Evolutionary conservation across 2,797 vertebrate genomes (phyloP).

Genomic region (Mormyrus proboscirostris): DNA sequence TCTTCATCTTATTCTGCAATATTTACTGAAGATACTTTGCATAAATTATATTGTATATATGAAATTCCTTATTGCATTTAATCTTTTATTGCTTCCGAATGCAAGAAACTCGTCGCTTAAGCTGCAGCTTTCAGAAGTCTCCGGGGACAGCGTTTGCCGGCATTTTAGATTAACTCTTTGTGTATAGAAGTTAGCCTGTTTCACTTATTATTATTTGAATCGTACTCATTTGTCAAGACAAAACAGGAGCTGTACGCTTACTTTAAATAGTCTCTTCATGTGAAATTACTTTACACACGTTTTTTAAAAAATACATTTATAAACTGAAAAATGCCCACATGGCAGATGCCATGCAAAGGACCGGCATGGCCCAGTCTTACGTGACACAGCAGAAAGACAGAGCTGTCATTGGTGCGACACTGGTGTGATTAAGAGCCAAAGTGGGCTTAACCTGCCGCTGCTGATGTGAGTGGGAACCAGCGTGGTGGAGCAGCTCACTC

Average conservation of each 20-base stretch:
- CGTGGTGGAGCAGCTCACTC: neutral
- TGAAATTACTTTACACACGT: neutral
- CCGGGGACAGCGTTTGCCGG: neutral
- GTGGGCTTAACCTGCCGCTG: neutral
- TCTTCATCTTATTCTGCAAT: neutral
- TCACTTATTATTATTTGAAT: neutral
- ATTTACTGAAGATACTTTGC: neutral
- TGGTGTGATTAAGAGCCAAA: neutral
- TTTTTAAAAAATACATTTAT: neutral
- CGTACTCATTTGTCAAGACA: neutral
- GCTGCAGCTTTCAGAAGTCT: neutral
- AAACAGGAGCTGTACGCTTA: neutral
- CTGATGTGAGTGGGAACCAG: neutral
- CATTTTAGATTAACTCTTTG: slow-evolving; percentile 1
- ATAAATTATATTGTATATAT: neutral
- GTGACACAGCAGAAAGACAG: neutral
- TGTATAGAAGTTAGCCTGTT: neutral
- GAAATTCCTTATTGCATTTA: neutral
- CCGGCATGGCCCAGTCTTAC: neutral
- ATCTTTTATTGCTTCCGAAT: neutral
- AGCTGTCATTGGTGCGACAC: neutral
- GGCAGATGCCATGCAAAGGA: neutral
- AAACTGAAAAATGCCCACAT: neutral
- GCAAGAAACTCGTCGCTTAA: neutral
- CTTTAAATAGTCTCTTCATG: neutral